These are phyloP conservation scores for Pyrgus malvae DNA, from an alignment of 2,888 invertebrate species.

Conservation along the genomic window DNA sequence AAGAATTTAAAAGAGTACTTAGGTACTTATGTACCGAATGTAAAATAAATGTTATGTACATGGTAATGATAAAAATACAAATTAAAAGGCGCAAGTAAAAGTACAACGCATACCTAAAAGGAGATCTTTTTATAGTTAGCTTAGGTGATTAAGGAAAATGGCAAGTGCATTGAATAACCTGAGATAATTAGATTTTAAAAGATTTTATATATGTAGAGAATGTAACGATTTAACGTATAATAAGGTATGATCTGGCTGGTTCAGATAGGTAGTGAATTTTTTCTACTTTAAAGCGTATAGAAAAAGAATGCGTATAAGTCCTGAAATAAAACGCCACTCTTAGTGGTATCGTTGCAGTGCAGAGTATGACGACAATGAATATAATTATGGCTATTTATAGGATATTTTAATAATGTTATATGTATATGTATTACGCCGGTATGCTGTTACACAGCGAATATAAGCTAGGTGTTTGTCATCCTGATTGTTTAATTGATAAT, in stretches of 20 bases:
- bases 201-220: too few species aligned
- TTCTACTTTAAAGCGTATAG: conserved; percentile 3
- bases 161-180: conserved; percentile 14
- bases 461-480: too few species aligned
- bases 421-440: too few species aligned
- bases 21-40: too few species aligned
- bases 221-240: too few species aligned
- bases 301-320: background rate
- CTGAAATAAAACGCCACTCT: background rate
- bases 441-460: too few species aligned
- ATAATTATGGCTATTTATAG: background rate
- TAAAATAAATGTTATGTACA: background rate
- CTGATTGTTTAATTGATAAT: too few species aligned
- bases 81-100: conserved; percentile 3
- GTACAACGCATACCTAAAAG: background rate
- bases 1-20: too few species aligned
- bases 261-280: conserved; percentile 15
- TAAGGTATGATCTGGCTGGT: conserved; percentile 17
- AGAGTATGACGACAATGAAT: background rate
- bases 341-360: background rate
- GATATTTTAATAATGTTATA: too few species aligned
- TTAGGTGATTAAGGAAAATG: background rate
- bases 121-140: background rate
- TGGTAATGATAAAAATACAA: background rate
- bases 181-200: conserved; percentile 6